These are phyloP conservation scores for Istiophorus platypterus DNA, from an alignment of 2,113 vertebrate species.

Conservation along the genomic window DNA sequence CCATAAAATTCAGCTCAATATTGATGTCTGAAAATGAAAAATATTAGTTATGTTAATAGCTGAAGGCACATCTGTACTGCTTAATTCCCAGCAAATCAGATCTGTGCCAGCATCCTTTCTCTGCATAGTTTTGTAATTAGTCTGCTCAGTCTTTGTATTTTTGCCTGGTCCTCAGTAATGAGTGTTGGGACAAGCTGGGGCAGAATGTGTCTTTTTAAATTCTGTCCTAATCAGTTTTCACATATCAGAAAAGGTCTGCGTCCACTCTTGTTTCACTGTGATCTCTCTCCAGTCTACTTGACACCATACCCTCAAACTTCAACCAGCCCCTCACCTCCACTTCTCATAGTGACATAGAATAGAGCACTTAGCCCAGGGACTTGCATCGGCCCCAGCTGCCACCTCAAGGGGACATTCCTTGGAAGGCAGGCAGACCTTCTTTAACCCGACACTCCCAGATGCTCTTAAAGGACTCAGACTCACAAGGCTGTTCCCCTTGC, in stretches of 20 bases:
- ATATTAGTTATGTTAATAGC: constrained; percentile 19
- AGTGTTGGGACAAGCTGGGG: neutral
- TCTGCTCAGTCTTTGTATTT: constrained; percentile 9
- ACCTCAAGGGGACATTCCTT: constrained; percentile 59
- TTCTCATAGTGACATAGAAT: constrained; percentile 49
- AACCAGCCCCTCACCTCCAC: constrained; percentile 28
- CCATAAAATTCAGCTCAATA: constrained; percentile 32
- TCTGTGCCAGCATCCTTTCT: neutral
- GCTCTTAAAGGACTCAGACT: constrained; percentile 31
- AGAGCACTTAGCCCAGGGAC: constrained; percentile 65
- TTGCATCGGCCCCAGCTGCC: constrained; percentile 19
- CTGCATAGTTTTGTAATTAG: constrained; percentile 34
- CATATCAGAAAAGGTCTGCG: constrained; percentile 17
- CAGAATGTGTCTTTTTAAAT: neutral
- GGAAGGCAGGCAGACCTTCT: constrained; percentile 51
- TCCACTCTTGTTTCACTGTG: constrained; percentile 3
- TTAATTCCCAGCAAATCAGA: constrained; percentile 16
- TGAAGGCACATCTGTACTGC: constrained; percentile 4
- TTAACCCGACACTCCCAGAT: constrained; percentile 44
- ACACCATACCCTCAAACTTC: constrained; percentile 51
- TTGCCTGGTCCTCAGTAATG: neutral
- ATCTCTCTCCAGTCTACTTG: constrained; percentile 7
- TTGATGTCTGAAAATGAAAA: constrained; percentile 40
- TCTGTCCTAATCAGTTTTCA: constrained; percentile 22
- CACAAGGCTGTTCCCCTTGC: constrained; percentile 37